Percentiles rank a stretch among this genome's conserved stretches.
Evolutionary conservation across 2,113 vertebrate species (phyloP).

Genomic region (Sturnus vulgaris): DNA sequence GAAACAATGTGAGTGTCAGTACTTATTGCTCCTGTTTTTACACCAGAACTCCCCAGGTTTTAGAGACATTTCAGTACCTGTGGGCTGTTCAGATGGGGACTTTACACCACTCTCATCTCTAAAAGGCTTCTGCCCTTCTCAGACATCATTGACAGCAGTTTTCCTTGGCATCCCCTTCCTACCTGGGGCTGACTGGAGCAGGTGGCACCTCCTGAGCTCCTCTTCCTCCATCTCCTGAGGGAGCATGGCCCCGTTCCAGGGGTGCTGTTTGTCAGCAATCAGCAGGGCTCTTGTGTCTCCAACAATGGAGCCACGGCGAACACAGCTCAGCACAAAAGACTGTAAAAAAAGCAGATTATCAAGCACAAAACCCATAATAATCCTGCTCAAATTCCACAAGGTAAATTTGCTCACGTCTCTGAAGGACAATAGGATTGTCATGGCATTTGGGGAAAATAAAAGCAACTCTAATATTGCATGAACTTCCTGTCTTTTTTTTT

Average conservation of each 20-base stretch:
- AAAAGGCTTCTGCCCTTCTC: neutral
- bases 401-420: conserved; percentile 30
- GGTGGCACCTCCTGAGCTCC: neutral
- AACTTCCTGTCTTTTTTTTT: neutral
- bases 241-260: neutral
- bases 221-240: neutral
- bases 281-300: neutral
- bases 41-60: neutral
- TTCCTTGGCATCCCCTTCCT: neutral
- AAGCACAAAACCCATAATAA: neutral
- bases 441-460: conserved; percentile 34
- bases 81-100: neutral
- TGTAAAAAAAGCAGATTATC: conserved; percentile 26
- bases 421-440: conserved; percentile 53
- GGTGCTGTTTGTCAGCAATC: neutral
- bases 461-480: conserved; percentile 27
- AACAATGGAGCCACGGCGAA: neutral
- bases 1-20: neutral
- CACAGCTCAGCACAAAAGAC: neutral
- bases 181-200: neutral
- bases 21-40: neutral
- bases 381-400: conserved; percentile 5
- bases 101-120: neutral
- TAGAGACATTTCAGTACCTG: neutral
- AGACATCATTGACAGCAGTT: neutral